These are phyloP conservation scores for Tragelaphus oryx DNA, from an alignment of 2,797 vertebrate species.

Conservation along the genomic window DNA sequence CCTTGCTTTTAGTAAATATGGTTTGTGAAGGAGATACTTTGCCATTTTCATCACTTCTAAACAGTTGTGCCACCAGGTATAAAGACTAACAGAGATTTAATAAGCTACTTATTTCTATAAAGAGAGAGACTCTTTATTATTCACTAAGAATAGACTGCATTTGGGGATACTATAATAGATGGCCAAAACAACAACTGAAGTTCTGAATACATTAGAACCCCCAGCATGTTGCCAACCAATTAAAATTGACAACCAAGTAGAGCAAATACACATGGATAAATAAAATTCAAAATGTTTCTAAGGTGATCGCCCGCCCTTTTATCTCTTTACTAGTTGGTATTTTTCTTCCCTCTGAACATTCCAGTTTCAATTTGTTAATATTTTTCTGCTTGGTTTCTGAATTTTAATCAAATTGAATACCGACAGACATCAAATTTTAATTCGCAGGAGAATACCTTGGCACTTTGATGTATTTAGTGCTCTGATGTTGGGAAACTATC, in stretches of 20 bases:
- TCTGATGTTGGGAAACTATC: slow-evolving; percentile 75
- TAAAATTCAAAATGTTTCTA: slow-evolving; percentile 69
- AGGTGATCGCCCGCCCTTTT: not conserved
- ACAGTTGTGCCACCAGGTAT: slow-evolving; percentile 42
- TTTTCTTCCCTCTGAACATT: slow-evolving; percentile 69
- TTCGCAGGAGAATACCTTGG: slow-evolving; percentile 38
- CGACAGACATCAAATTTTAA: slow-evolving; percentile 62
- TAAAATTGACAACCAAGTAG: slow-evolving; percentile 82
- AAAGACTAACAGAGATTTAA: slow-evolving; percentile 56
- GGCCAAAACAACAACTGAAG: slow-evolving; percentile 76
- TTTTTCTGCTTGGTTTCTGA: slow-evolving; percentile 61
- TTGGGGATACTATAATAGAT: slow-evolving; percentile 58
- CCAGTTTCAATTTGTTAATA: slow-evolving; percentile 67
- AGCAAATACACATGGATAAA: slow-evolving; percentile 75
- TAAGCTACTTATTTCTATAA: slow-evolving; percentile 56
- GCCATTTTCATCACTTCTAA: slow-evolving; percentile 36
- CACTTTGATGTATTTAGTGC: slow-evolving; percentile 24
- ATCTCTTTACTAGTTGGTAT: slow-evolving; percentile 50
- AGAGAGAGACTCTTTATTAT: slow-evolving; percentile 56
- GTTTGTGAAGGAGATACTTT: slow-evolving; percentile 40
- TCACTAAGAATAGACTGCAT: slow-evolving; percentile 42
- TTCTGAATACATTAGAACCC: slow-evolving; percentile 78
- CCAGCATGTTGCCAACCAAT: slow-evolving; percentile 79
- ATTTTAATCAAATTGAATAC: slow-evolving; percentile 52
- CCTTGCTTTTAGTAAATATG: slow-evolving; percentile 22